phyloP scores from a whole-genome alignment of 2,888 invertebrate species.

The Xestia sexstrigata region DNA sequence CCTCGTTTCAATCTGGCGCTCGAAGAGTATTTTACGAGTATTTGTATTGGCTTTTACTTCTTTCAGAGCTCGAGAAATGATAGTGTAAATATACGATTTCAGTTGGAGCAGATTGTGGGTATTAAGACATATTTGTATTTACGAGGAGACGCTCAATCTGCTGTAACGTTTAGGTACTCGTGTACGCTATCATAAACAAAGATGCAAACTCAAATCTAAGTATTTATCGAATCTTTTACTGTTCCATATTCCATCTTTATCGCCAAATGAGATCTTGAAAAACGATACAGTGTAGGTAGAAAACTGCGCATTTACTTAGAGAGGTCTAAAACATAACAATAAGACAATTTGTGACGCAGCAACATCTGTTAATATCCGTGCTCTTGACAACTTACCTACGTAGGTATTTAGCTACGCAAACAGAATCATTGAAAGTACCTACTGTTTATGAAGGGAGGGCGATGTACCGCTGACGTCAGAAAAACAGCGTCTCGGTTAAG shows the following conservation, averaged over 20 bases:
- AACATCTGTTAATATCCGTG: conserved; percentile 60
- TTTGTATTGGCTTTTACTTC: conserved; percentile 71
- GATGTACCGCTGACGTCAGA: conserved; percentile 49
- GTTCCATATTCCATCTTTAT: conserved; percentile 21
- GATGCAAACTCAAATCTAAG: conserved; percentile 31
- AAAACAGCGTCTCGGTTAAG: conserved; percentile 40
- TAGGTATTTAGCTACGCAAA: conserved; percentile 52
- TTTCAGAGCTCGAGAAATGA: conserved; percentile 65
- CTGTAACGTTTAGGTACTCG: conserved; percentile 23
- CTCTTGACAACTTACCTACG: conserved; percentile 59
- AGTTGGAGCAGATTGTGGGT: conserved; percentile 52
- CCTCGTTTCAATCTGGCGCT: conserved; percentile 72
- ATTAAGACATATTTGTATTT: conserved; percentile 57
- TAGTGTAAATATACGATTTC: conserved; percentile 68
- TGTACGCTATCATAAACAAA: conserved; percentile 17
- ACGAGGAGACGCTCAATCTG: conserved; percentile 41
- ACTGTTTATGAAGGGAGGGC: conserved; percentile 62
- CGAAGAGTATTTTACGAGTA: conserved; percentile 68
- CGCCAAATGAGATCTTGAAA: conserved; percentile 34
- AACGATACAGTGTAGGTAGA: conserved; percentile 10
- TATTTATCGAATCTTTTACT: conserved; percentile 38
- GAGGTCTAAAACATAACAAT: conserved; percentile 51
- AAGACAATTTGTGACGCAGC: conserved; percentile 61
- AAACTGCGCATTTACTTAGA: conserved; percentile 43
- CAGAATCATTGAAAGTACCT: conserved; percentile 53